Percentiles rank a stretch among this genome's conserved stretches.
These are phyloP conservation scores for Aphaenogaster floridana DNA, from an alignment of 1,140 invertebrate genomes.

Conservation along the genomic window DNA sequence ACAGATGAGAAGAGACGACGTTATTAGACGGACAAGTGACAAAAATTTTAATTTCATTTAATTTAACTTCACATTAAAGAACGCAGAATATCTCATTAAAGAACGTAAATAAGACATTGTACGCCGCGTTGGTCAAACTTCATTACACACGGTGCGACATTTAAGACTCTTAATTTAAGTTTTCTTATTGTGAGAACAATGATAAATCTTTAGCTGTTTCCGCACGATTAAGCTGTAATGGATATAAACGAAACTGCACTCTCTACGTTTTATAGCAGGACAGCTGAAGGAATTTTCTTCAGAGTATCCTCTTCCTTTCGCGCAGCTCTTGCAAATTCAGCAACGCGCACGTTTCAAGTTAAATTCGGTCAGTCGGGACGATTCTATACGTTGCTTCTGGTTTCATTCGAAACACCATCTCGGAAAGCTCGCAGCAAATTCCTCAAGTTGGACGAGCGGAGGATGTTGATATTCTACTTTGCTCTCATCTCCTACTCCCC, in stretches of 20 bases:
- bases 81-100: not conserved
- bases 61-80: not conserved
- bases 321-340: not conserved
- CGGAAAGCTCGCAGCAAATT: conserved; percentile 58
- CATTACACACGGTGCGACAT: not conserved
- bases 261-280: not conserved
- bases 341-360: not conserved
- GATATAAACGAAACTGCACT: not conserved
- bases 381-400: conserved; percentile 17
- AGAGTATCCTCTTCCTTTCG: not conserved
- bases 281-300: conserved; percentile 3
- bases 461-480: conserved; percentile 71
- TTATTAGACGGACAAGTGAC: not conserved
- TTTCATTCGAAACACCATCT: conserved; percentile 61
- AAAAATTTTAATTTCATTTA: not conserved
- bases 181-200: not conserved
- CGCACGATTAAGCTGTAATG: not conserved
- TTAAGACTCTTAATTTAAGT: not conserved
- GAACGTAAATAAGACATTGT: not conserved
- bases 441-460: conserved; percentile 59
- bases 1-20: conserved; percentile 73
- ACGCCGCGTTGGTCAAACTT: not conserved
- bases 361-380: conserved; percentile 32
- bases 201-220: not conserved
- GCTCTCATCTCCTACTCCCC: not conserved